Evolutionary conservation across 2,797 vertebrate species (phyloP), one percentile per base, ranked within the genome.

Genomic region (Fundulus diaphanus): DNA sequence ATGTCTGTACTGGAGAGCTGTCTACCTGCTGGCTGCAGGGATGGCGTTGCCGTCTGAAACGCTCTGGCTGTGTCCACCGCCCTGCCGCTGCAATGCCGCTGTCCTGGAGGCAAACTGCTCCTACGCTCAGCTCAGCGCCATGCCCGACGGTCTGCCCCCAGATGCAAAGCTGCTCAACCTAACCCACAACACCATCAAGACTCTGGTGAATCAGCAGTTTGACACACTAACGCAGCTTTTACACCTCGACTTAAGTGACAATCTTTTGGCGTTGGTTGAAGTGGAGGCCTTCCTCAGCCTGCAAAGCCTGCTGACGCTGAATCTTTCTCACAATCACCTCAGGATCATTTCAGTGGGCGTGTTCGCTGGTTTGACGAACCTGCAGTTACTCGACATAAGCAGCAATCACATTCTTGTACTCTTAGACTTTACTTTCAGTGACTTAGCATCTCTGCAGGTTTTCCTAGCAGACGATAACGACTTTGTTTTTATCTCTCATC

Each of bases 361-460:
- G 0, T 96, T 98, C 57, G 85, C 91, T 0, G 96, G 96, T 3
- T 93, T 97, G 73, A 61, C 84, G 0, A 92, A 86, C 67, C 92
- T 97, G 22, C 93, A 88, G 1, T 49, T 95, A 20, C 90, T 98
- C 33, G 97, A 97, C 82, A 87, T 97, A 44, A 95, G 96, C 56
- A 82, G 90, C 70, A 98, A 98, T 67, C 92, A 96, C 82, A 94
- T 98, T 7, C 94, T 97, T 22, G 93, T 97, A 37, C 94, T 98
- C 59, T 90, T 97, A 1, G 97, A 97, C 33, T 95, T 95, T 70
- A 95, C 95, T 5, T 98, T 98, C 80, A 74, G 85, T 1, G 95
- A 96, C 66, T 88, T 97, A 71, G 57, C 82, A 1, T 88, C 87
- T 27, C 94, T 97, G 44, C 92, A 88, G 86, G 90, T 90, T 61